Evolutionary conservation across 2,888 invertebrate genomes (phyloP).

Genomic region (Enchytraeus crypticus): DNA sequence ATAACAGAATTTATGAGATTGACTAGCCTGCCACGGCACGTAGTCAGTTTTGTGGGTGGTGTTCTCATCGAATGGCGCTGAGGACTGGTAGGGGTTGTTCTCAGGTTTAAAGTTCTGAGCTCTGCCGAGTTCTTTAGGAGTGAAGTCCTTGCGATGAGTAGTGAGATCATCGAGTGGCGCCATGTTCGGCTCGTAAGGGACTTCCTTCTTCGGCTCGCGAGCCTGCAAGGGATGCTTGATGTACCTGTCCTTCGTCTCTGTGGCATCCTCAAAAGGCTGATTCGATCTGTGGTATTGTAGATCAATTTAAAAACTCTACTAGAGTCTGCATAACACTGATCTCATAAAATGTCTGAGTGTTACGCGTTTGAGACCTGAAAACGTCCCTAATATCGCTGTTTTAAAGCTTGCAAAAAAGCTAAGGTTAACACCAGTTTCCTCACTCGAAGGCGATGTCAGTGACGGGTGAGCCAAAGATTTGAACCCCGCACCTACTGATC

Average conservation of each 20-base stretch:
- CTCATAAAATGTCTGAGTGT: no score
- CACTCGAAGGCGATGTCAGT: no score
- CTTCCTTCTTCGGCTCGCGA: conserved; percentile 32
- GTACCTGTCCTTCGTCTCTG: conserved; percentile 43
- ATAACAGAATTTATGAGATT: no score
- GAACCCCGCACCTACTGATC: no score
- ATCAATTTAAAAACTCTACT: no score
- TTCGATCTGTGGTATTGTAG: conserved; percentile 21
- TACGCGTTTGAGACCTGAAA: no score
- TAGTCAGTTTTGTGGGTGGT: conserved; percentile 37
- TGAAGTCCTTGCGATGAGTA: conserved; percentile 40
- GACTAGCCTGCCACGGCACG: conserved; percentile 22
- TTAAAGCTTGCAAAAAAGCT: no score
- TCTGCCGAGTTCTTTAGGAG: conserved; percentile 24
- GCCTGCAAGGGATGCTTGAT: conserved; percentile 39
- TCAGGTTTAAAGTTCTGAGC: conserved; percentile 41
- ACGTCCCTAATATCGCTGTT: no score
- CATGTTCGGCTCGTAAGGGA: conserved; percentile 34
- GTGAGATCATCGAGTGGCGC: conserved; percentile 41
- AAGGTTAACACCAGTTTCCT: no score
- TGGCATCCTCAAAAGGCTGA: conserved; percentile 41
- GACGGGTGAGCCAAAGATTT: no score
- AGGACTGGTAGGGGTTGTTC: conserved; percentile 37
- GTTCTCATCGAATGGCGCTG: conserved; percentile 42
- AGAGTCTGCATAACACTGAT: no score